Conservation (phyloP, 2,113 vertebrate genomes). For the Lepus europaeus region DNA sequence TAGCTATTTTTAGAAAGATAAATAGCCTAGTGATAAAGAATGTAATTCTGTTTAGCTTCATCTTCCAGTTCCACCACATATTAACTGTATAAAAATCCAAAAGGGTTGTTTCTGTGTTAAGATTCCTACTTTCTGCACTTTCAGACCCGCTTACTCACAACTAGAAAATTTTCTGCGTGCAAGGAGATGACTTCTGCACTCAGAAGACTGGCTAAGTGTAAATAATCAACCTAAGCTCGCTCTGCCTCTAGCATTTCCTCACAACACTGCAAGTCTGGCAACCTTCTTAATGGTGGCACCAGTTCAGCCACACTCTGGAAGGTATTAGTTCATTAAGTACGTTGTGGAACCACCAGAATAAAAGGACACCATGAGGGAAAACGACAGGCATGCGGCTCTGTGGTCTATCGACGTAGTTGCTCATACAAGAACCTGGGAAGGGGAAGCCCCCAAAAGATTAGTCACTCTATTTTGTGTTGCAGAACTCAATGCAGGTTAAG, state of each 20-base stretch:
- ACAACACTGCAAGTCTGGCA: conserved; percentile 1
- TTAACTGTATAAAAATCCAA: not conserved
- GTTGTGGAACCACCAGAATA: not conserved
- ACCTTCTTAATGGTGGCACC: conserved; percentile 25
- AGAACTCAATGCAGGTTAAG: conserved; percentile 65
- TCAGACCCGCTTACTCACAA: not conserved
- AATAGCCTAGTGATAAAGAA: not conserved
- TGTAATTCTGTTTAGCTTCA: not conserved
- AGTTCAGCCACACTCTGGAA: conserved; percentile 48
- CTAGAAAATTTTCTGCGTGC: not conserved
- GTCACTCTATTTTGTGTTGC: conserved; percentile 54
- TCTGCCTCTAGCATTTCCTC: conserved; percentile 8
- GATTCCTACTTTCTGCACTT: not conserved
- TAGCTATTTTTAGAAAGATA: not conserved
- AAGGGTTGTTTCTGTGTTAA: not conserved
- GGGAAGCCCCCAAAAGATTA: conserved; percentile 39
- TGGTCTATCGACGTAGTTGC: conserved; percentile 25
- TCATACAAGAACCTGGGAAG: conserved; percentile 52
- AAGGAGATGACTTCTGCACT: not conserved
- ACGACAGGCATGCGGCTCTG: not conserved
- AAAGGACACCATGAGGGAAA: conserved; percentile 37
- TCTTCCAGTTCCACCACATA: not conserved
- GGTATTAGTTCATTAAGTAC: conserved; percentile 55
- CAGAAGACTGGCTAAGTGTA: not conserved
- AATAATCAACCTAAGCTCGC: not conserved